phyloP scores from a whole-genome alignment of 2,113 vertebrate species.

The Pristiophorus japonicus region DNA sequence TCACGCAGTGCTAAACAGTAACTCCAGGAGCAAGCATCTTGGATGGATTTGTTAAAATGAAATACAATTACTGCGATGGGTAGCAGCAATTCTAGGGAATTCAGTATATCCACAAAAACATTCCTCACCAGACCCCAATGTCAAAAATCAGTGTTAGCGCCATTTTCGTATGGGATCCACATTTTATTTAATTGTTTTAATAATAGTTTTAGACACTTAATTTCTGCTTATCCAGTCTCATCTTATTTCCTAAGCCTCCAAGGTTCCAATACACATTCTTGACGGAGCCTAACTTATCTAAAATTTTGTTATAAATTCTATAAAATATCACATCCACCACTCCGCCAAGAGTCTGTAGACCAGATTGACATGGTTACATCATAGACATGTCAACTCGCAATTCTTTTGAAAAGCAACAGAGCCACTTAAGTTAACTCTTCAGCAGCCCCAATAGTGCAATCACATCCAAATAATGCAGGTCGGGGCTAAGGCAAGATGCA shows the following conservation, averaged over 20 bases:
- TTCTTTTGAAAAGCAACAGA: not conserved
- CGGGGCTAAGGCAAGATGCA: not conserved
- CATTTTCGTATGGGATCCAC: not conserved
- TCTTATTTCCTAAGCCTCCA: not conserved
- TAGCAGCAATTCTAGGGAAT: not conserved
- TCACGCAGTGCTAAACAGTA: not conserved
- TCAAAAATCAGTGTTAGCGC: not conserved
- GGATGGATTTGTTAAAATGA: not conserved
- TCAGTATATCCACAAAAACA: not conserved
- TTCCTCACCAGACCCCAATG: not conserved
- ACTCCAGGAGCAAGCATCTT: not conserved
- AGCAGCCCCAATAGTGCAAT: not conserved
- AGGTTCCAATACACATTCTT: not conserved
- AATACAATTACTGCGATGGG: not conserved
- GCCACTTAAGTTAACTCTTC: not conserved
- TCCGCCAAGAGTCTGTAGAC: not conserved
- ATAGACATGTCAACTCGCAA: not conserved
- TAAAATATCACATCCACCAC: not conserved
- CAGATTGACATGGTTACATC: not conserved
- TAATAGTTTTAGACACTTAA: not conserved
- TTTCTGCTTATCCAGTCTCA: not conserved
- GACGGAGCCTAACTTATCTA: not conserved
- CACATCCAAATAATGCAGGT: not conserved
- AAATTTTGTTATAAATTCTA: not conserved
- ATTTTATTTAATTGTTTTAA: no score